A percentile compares a stretch with the other conserved stretches of the same genome.
phyloP scores from a whole-genome alignment of 2,113 vertebrate species.

The Ailurus styani region DNA sequence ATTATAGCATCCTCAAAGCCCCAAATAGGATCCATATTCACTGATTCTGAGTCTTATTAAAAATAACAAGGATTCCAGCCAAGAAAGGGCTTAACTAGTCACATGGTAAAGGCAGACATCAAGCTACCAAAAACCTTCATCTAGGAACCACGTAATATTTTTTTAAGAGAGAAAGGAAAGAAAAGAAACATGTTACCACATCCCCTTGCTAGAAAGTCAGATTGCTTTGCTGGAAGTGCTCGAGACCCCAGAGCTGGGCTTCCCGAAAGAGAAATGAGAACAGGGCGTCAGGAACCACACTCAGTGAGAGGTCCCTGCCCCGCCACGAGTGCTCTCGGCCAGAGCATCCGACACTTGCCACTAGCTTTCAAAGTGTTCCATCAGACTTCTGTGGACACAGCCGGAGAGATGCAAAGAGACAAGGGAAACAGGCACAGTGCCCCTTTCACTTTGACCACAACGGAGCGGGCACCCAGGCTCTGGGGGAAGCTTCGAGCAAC shows the following conservation, averaged over 20 bases:
- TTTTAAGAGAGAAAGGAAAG: neutral
- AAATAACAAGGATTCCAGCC: neutral
- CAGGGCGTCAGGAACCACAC: neutral
- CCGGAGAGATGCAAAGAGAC: neutral
- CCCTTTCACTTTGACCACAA: neutral
- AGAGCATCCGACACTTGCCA: neutral
- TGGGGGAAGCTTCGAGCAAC: neutral
- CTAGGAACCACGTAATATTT: neutral
- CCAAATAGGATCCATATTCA: neutral
- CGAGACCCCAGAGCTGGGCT: neutral
- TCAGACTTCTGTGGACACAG: conserved; percentile 17
- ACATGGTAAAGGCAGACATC: neutral
- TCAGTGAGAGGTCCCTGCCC: neutral
- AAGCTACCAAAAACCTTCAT: neutral
- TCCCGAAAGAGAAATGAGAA: neutral
- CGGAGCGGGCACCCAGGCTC: fast-evolving
- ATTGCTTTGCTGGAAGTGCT: neutral
- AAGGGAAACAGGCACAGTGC: neutral
- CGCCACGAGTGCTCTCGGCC: neutral
- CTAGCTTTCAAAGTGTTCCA: conserved; percentile 47
- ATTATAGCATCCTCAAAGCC: neutral
- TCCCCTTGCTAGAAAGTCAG: neutral
- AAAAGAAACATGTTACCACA: neutral
- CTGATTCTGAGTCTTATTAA: neutral
- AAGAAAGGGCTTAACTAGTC: neutral